These are phyloP conservation scores for Nyctereutes procyonoides DNA, from an alignment of 2,113 vertebrate species.

Conservation along the genomic window DNA sequence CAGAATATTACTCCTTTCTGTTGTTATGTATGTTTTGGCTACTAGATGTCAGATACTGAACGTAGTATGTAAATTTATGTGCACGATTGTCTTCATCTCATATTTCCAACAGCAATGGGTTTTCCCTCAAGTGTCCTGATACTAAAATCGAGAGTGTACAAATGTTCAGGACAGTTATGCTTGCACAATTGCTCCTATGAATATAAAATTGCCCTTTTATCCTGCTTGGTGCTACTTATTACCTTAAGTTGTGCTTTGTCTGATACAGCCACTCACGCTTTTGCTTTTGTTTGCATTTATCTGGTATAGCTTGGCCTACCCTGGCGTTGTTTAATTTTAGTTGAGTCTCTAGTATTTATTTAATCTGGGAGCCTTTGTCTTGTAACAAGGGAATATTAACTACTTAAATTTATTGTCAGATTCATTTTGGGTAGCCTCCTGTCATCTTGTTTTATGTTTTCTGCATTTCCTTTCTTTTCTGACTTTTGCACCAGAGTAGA, in stretches of 20 bases:
- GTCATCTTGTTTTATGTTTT: conserved; percentile 54
- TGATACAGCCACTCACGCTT: conserved; percentile 57
- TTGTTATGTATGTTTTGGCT: conserved; percentile 49
- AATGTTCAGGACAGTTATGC: conserved; percentile 77
- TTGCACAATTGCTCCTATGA: conserved; percentile 74
- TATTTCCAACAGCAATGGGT: conserved; percentile 60
- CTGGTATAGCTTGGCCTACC: conserved; percentile 66
- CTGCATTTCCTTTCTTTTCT: conserved; percentile 68
- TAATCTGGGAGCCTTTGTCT: conserved; percentile 67
- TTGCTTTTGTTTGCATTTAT: conserved; percentile 78
- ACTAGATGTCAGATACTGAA: conserved; percentile 49
- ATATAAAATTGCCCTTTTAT: conserved; percentile 79
- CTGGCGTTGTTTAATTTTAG: conserved; percentile 61
- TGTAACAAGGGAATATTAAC: conserved; percentile 55
- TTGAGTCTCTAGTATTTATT: conserved; percentile 64
- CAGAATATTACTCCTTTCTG: conserved; percentile 48
- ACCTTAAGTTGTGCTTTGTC: conserved; percentile 74
- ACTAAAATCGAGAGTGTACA: conserved; percentile 76
- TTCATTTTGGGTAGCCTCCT: conserved; percentile 1
- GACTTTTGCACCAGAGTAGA: conserved; percentile 61
- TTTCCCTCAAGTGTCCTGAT: conserved; percentile 69
- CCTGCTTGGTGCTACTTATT: conserved; percentile 45
- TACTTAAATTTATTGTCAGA: conserved; percentile 64
- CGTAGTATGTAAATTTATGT: conserved; percentile 57
- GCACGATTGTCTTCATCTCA: conserved; percentile 60